A percentile compares a stretch with the other conserved stretches of the same genome.
These are phyloP conservation scores for Cydia fagiglandana DNA, from an alignment of 1,140 invertebrate species.

Conservation along the genomic window DNA sequence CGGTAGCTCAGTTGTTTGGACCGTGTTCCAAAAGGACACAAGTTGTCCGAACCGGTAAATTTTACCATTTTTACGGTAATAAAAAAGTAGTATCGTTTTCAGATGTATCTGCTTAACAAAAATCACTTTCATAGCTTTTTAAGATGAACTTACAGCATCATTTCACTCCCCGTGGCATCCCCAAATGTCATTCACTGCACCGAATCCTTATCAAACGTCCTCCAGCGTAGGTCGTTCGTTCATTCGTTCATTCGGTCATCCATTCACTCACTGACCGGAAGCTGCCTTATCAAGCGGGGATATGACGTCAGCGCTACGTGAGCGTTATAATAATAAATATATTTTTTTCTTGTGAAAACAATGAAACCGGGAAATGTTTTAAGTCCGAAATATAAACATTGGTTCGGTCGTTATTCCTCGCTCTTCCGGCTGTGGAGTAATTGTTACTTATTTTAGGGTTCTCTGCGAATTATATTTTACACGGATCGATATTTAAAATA, in stretches of 20 bases:
- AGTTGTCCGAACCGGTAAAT: no score
- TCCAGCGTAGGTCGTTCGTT: constrained; percentile 50
- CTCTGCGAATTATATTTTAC: no score
- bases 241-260: constrained; percentile 57
- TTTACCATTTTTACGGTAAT: no score
- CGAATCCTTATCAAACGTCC: constrained; percentile 26
- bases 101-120: no score
- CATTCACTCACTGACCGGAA: constrained; percentile 63
- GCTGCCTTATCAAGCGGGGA: constrained; percentile 69
- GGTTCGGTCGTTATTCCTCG: constrained; percentile 10
- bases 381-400: constrained; percentile 20
- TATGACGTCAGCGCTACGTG: constrained; percentile 71
- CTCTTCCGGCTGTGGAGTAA: background rate
- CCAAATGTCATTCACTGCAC: background rate
- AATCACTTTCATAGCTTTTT: no score
- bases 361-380: constrained; percentile 54
- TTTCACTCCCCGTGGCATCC: background rate
- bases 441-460: constrained; percentile 11
- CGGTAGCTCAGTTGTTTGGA: no score
- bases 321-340: constrained; percentile 69
- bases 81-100: no score
- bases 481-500: no score
- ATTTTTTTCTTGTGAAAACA: constrained; percentile 56
- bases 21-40: no score
- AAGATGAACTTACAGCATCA: no score